A percentile compares a stretch with the other conserved stretches of the same genome.
phyloP scores from a whole-genome alignment of 2,888 invertebrate genomes.

The Dasypolia templi region DNA sequence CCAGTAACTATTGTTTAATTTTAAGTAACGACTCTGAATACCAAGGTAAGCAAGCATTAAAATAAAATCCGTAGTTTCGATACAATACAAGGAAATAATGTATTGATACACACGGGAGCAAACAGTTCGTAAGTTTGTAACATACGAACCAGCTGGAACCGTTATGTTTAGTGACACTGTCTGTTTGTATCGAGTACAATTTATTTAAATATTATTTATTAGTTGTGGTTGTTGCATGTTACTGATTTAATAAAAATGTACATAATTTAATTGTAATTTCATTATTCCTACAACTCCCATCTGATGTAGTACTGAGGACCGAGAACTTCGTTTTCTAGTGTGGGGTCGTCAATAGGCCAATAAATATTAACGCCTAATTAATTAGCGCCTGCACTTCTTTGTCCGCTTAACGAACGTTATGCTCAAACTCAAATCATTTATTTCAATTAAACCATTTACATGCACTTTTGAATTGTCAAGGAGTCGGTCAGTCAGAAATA shows the following conservation, averaged over 20 bases:
- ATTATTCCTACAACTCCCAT: neutral
- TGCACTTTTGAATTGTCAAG: no score
- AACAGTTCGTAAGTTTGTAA: neutral
- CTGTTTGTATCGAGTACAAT: neutral
- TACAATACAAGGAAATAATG: constrained; percentile 3
- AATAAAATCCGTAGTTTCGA: neutral
- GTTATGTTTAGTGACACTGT: no score
- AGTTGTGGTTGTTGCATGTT: constrained; percentile 34
- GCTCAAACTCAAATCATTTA: no score
- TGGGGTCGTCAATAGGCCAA: neutral
- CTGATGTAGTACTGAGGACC: neutral
- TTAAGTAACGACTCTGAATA: constrained; percentile 13
- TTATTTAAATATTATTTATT: constrained; percentile 47
- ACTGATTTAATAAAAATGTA: constrained; percentile 60
- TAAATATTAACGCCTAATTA: no score
- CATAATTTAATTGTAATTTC: constrained; percentile 38
- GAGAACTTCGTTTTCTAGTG: neutral
- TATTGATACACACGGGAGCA: neutral
- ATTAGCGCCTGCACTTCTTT: neutral
- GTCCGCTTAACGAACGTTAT: neutral
- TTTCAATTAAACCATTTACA: no score
- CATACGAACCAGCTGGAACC: neutral
- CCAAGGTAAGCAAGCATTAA: neutral
- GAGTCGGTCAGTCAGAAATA: no score
- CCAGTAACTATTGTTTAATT: neutral